Evolutionary conservation across 2,888 invertebrate genomes (phyloP), one percentile per base, ranked within the genome.

Genomic region (Acanthosepion lycidas): DNA sequence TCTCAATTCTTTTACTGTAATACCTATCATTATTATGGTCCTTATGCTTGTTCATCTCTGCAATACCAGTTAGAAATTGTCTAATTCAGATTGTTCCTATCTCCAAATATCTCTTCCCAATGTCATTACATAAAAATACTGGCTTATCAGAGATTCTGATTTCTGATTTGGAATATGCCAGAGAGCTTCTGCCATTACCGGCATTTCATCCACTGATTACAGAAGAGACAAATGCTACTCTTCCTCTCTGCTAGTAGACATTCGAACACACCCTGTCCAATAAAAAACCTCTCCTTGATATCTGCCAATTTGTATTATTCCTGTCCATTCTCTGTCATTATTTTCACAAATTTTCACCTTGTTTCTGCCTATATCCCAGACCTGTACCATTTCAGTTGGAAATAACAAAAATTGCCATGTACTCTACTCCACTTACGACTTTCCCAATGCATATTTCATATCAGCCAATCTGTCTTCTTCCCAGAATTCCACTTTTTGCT

Each of bases 261-360:
- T 78, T 78, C 78, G 18, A 78, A 78, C 78, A 78, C 78, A n/a
- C 15, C 78, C 78, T 15, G 15, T 78, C n/a, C 78, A 33, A n/a
- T 5, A 78, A n/a, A 78, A n/a, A 78, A n/a, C 8, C n/a, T n/a
- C n/a, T 15, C 15, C 78, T 78, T 33, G n/a, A 78, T 78, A 78
- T 78, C 78, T 78, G n/a, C n/a, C 78, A 78, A 78, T 78, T 78
- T 78, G 15, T 78, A 33, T n/a, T 78, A 78, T 78, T 78, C 78
- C 78, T 78, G 78, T 78, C n/a, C 78, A 78, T 78, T 78, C 78
- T 78, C n/a, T 78, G 78, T 78, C 78, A 78, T 78, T n/a, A 78
- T 78, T 78, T 78, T 78, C 78, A n/a, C 33, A n/a, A 78, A n/a
- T 78, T 78, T 33, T 33, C n/a, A 78, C 23, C 78, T 78, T n/a